Percentiles rank a stretch among this genome's conserved stretches.
These are phyloP conservation scores for Thalassarche chlororhynchos DNA, from an alignment of 2,113 vertebrate species.

Conservation along the genomic window DNA sequence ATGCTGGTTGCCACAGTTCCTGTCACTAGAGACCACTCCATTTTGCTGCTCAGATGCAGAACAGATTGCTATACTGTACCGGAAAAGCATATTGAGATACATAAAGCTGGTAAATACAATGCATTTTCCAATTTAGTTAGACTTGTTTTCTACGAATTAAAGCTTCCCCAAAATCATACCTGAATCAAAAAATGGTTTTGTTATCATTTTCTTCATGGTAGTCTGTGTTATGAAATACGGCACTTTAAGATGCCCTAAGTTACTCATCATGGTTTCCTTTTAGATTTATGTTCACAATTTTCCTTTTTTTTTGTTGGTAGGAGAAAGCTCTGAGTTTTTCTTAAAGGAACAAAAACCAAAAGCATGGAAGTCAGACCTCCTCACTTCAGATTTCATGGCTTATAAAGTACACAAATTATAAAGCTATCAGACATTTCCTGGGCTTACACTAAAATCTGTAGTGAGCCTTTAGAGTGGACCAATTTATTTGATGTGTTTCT, in stretches of 20 bases:
- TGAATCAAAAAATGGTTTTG: background rate
- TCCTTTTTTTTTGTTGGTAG: background rate
- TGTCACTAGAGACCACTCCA: background rate
- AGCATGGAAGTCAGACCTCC: background rate
- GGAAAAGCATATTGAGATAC: background rate
- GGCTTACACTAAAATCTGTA: conserved; percentile 2
- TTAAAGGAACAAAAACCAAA: background rate
- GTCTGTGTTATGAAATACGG: accelerated
- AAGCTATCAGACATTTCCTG: background rate
- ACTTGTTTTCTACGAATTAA: background rate
- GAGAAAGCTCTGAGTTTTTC: background rate
- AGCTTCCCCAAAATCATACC: background rate
- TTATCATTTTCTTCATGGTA: background rate
- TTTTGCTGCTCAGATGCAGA: background rate
- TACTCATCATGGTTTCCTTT: background rate
- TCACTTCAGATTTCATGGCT: background rate
- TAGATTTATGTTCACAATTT: background rate
- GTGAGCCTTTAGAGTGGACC: background rate
- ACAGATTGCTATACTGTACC: background rate
- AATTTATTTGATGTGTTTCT: conserved; percentile 40
- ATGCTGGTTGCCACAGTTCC: background rate
- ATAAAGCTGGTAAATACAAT: background rate
- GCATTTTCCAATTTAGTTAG: background rate
- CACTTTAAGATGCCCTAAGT: background rate
- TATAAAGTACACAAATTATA: conserved; percentile 29